These are phyloP conservation scores for Erythrolamprus reginae DNA, from an alignment of 2,113 vertebrate genomes.

Conservation along the genomic window DNA sequence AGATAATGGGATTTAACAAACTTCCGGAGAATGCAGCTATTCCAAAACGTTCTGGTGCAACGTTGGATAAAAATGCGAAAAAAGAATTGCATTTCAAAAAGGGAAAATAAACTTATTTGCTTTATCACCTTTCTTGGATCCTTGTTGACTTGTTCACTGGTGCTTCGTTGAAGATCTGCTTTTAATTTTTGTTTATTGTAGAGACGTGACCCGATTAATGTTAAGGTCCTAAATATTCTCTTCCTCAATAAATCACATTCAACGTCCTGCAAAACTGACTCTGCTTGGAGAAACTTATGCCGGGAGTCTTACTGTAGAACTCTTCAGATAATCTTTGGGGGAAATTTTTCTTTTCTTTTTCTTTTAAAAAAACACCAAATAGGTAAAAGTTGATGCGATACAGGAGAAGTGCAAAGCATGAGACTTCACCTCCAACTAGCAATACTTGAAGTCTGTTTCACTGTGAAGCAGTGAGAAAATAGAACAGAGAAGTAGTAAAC, in stretches of 20 bases:
- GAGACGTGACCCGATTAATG: too few species aligned
- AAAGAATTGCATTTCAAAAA: background rate
- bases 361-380: background rate
- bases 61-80: background rate
- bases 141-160: background rate
- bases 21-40: background rate
- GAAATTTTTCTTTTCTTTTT: background rate
- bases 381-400: background rate
- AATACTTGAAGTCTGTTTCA: background rate
- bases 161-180: background rate
- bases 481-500: background rate
- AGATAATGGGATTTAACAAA: background rate
- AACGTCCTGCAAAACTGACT: background rate
- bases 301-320: background rate
- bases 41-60: background rate
- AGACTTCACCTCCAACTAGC: background rate
- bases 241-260: background rate
- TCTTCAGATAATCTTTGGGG: background rate
- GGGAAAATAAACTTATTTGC: background rate
- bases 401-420: background rate
- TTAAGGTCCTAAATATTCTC: background rate
- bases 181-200: background rate
- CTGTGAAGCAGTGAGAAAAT: background rate
- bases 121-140: too few species aligned
- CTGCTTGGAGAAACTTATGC: background rate